Evolutionary conservation across 1,140 invertebrate species (phyloP), one percentile per base, ranked within the genome.

Genomic region (Calliphora vicina): DNA sequence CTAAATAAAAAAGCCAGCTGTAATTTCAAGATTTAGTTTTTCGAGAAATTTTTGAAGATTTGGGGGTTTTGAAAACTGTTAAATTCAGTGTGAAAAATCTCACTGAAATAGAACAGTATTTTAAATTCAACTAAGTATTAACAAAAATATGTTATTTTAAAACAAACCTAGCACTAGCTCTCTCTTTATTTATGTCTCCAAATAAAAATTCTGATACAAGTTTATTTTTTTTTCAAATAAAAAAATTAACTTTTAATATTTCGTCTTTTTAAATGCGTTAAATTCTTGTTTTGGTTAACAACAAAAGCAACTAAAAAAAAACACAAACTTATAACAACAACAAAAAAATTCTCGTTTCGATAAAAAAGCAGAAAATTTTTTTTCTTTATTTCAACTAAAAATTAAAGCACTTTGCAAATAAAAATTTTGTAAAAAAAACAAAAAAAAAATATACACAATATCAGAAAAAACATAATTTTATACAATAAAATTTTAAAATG

Each of bases 371-470:
- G 61, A 67, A 67, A 67, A 67, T 10, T 5, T 10, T 57, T 57
- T n/a, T 57, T n/a, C 15, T 57, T 57, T 57, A 15, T 67, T 67
- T 67, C 61, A 23, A n/a, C n/a, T n/a, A 23, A 67, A 67, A 67
- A 67, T 12, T 61, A 61, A n/a, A n/a, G 50, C 50, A 27, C 72
- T 27, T 73, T 73, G 25, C 27, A 17, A 78, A 78, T 23, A 9
- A 78, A 45, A 43, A 45, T 78, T 78, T 45, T 45, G 74, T 78
- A 78, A 78, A 78, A 43, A 43, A 27, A n/a, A n/a, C n/a, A n/a
- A n/a, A 42, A 76, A 42, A 76, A n/a, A 27, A 78, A 78, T 20
- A 78, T 35, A 29, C 27, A 76, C 29, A 76, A 78, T 45, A 78
- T 78, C 42, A 43, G 74, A 45, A 43, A 35, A n/a, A 35, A 42